Evolutionary conservation across 2,113 vertebrate genomes (phyloP).

Genomic region (Tor tambroides): DNA sequence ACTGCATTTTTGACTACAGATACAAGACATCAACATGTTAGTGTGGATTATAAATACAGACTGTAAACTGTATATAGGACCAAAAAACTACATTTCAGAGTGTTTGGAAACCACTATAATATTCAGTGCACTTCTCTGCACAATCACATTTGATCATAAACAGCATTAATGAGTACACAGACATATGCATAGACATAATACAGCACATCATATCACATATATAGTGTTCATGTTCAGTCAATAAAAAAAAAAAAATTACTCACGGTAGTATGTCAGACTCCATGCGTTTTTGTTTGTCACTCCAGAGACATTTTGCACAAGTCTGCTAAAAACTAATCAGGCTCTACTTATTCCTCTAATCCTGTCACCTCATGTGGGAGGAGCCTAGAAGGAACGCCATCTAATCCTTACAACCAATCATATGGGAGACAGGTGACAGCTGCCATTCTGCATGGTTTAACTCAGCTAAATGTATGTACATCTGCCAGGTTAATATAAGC

Average conservation of each 20-base stretch:
- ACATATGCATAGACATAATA: background rate
- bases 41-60: background rate
- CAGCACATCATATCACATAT: background rate
- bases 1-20: background rate
- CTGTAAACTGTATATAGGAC: background rate
- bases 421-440: background rate
- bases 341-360: conserved; percentile 77
- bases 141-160: background rate
- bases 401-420: conserved; percentile 61
- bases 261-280: conserved; percentile 73
- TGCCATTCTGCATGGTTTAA: conserved; percentile 56
- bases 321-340: conserved; percentile 75
- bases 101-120: background rate
- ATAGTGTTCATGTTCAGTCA: background rate
- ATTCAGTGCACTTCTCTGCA: background rate
- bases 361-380: conserved; percentile 71
- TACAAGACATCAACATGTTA: background rate
- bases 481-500: background rate
- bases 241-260: conserved; percentile 61
- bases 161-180: background rate
- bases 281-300: conserved; percentile 68
- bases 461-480: conserved; percentile 15
- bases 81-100: background rate
- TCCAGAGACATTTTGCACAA: conserved; percentile 66
- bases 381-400: conserved; percentile 57